Evolutionary conservation across 1,140 invertebrate species (phyloP), one percentile per base, ranked within the genome.

Genomic region (Ganaspis sp.): DNA sequence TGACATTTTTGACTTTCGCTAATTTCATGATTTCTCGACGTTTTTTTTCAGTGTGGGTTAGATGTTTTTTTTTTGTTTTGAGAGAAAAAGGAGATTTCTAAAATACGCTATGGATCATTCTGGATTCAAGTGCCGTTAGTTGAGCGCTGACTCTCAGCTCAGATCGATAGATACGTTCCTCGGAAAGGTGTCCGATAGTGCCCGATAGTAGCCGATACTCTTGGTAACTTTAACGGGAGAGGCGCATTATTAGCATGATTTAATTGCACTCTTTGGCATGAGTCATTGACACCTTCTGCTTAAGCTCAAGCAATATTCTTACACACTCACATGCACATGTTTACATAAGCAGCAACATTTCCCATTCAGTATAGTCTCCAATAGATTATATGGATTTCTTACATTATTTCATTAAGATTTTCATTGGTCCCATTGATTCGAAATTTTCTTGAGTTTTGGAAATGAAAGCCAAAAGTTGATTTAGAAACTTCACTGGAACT

Each of bases 81-180:
- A n/a, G 17, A 53, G n/a, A n/a, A 8, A 53, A n/a, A 19, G 19
- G 49, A 19, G 19, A 53, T n/a, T 53, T 19, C 9, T n/a, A n/a
- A n/a, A n/a, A 19, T 19, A 11, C 19, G 9, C 23, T 23, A 64
- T 64, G 23, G 58, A 64, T 64, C 58, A 64, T 64, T 64, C 9
- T 64, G 58, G 23, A 64, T 64, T 64, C 58, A 26, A 64, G 58
- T 29, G 12, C 58, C 58, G 58, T 64, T 64, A 64, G 26, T 29
- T 29, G 5, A 64, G 58, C 58, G 58, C 12, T 64, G 58, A 58
- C 53, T 21, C 21, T 23, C 53, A 23, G 53, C 6, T 29, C 1
- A 49, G 58, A 64, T 64, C 58, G 58, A 64, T 64, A 64, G 58
- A 29, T 64, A 64, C 58, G 23, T 34, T 64, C 58, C 26, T 64